These are phyloP conservation scores for Tyria jacobaeae DNA, from an alignment of 2,888 invertebrate genomes.

Conservation along the genomic window DNA sequence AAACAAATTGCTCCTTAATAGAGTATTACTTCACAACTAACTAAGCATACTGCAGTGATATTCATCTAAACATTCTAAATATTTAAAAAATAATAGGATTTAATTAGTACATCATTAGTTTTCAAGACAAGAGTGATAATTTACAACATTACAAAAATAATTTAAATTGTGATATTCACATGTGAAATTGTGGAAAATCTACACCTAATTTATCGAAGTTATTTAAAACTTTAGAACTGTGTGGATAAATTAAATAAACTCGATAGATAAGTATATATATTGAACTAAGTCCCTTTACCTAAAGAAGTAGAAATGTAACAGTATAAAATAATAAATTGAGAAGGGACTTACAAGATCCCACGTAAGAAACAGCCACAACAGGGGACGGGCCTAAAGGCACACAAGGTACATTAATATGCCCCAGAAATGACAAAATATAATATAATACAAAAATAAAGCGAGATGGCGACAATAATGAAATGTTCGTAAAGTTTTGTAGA, in stretches of 20 bases:
- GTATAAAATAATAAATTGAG: constrained; percentile 60
- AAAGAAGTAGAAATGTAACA: constrained; percentile 37
- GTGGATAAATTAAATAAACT: not conserved
- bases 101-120: not conserved
- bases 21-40: not conserved
- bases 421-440: constrained; percentile 50
- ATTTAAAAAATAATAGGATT: not conserved
- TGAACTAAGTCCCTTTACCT: constrained; percentile 30
- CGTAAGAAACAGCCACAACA: constrained; percentile 86
- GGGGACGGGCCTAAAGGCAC: constrained; percentile 82
- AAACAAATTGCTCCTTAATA: not conserved
- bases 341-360: constrained; percentile 85
- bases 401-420: constrained; percentile 75
- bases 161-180: constrained; percentile 42
- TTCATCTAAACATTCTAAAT: not conserved
- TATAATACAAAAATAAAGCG: constrained; percentile 47
- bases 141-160: constrained; percentile 1
- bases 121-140: not conserved
- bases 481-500: constrained; percentile 13
- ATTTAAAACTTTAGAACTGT: not conserved
- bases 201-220: constrained; percentile 14
- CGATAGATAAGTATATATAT: not conserved
- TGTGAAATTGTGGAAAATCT: constrained; percentile 22
- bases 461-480: constrained; percentile 21
- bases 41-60: not conserved